Evolutionary conservation across 2,888 invertebrate genomes (phyloP), one percentile per base, ranked within the genome.

Genomic region (Agrotis segetum): DNA sequence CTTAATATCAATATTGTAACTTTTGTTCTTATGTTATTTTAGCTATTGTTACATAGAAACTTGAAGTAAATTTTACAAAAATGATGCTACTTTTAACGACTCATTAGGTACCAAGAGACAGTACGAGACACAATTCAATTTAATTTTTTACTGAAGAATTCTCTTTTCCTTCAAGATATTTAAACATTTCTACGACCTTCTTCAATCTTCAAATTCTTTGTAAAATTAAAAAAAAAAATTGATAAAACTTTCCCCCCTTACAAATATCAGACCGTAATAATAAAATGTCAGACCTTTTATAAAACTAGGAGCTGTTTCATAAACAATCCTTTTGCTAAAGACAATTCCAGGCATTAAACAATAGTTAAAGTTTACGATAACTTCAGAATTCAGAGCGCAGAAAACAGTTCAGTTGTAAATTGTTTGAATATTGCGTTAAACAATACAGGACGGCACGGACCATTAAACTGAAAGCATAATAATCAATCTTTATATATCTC

Each of bases 401-500:
- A 3, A 56, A 56, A 19, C 34, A 67, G n/a, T 40, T 13, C 13
- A 47, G n/a, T 53, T 60, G 47, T 56, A 76, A 67, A 70, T 47
- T 61, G 24, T 21, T n/a, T 14, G 17, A 53, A 75, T 46, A 55
- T 66, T 34, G 29, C 47, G 11, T 24, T 63, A 40, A 40, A 40
- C 40, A 58, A 65, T 58, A 34, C 19, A 66, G 59, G 24, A 61
- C 47, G 49, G 49, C 52, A 52, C 34, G 58, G 19, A 66, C 49
- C 68, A 68, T 61, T 58, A 47, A 68, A 67, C 44, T 65, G 16
- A 49, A 47, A 46, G 21, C 47, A 55, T 66, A 58, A 55, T 66
- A 58, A 79, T 85, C 74, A 74, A 77, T 85, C 67, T 72, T 59
- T 58, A 59, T 68, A 58, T 66, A 34, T 68, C 71, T 67, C 14